Evolutionary conservation across 2,888 invertebrate genomes (phyloP).

Genomic region (Trisateles emortualis): DNA sequence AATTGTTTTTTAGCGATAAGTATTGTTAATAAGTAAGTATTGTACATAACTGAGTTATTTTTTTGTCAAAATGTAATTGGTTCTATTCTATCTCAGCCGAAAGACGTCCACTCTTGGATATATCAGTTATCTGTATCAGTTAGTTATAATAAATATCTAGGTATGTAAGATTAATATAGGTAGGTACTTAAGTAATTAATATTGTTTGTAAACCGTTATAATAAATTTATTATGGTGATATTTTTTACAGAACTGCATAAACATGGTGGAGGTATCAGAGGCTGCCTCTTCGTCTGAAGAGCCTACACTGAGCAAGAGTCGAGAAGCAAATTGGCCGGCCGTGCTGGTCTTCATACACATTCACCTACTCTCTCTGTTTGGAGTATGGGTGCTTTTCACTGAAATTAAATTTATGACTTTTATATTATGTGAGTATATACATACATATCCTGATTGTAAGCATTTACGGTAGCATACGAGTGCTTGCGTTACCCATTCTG

Average conservation of each 20-base stretch:
- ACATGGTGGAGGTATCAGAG: constrained; percentile 33
- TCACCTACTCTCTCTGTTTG: constrained; percentile 89
- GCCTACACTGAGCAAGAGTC: constrained; percentile 64
- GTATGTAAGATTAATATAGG: no score
- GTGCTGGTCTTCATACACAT: constrained; percentile 92
- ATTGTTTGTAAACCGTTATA: no score
- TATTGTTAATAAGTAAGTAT: no score
- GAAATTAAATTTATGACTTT: constrained; percentile 88
- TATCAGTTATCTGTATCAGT: no score
- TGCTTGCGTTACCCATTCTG: no score
- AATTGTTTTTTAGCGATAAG: no score
- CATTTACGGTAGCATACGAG: background rate
- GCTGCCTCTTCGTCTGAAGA: constrained; percentile 17
- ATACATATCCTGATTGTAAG: background rate
- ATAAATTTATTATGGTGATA: background rate
- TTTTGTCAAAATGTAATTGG: no score
- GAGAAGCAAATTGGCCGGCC: constrained; percentile 91
- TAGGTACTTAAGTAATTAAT: no score
- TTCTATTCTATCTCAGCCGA: no score
- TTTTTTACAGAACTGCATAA: constrained; percentile 6
- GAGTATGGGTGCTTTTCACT: constrained; percentile 87
- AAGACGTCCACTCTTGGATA: no score
- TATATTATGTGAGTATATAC: constrained; percentile 87
- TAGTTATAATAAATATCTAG: no score
- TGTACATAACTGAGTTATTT: no score